Evolutionary conservation across 1,140 invertebrate species (phyloP).

Genomic region (Orussus abietinus): DNA sequence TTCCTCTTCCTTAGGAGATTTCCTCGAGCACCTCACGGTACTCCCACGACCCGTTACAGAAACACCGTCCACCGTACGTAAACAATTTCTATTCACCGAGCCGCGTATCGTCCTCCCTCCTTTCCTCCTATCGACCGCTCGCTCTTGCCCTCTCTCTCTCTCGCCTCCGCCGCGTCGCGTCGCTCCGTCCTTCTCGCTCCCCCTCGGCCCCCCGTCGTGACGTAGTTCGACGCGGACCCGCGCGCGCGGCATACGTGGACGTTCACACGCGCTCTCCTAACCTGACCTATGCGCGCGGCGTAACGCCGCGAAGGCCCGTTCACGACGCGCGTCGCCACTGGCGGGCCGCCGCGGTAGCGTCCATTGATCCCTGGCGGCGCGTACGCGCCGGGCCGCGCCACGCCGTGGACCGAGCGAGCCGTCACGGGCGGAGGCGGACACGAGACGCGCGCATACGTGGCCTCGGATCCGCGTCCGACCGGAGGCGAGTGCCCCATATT

Average conservation of each 20-base stretch:
- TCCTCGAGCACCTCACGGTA: no score
- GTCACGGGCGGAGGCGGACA: not conserved
- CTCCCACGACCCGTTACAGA: slow-evolving; percentile 24
- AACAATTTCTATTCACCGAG: no score
- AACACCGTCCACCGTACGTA: no score
- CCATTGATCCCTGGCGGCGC: slow-evolving; percentile 1
- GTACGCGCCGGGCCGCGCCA: no score
- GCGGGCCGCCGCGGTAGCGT: no score
- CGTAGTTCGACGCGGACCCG: no score
- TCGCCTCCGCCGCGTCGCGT: not conserved
- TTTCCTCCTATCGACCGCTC: not conserved
- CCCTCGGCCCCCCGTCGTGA: slow-evolving; percentile 12
- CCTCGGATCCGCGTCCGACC: no score
- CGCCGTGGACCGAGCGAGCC: not conserved
- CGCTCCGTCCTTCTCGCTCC: not conserved
- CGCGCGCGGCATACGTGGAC: slow-evolving; percentile 4
- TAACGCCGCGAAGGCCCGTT: not conserved
- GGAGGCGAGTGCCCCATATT: no score
- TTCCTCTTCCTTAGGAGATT: no score
- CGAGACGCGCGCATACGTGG: no score
- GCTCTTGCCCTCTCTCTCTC: slow-evolving; percentile 10
- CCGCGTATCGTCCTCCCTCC: slow-evolving; percentile 7
- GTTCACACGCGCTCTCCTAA: slow-evolving; percentile 19
- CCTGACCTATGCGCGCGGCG: slow-evolving; percentile 28
- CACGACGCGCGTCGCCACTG: no score